These are phyloP conservation scores for Scatophagus argus DNA, from an alignment of 2,113 vertebrate genomes.

Conservation along the genomic window DNA sequence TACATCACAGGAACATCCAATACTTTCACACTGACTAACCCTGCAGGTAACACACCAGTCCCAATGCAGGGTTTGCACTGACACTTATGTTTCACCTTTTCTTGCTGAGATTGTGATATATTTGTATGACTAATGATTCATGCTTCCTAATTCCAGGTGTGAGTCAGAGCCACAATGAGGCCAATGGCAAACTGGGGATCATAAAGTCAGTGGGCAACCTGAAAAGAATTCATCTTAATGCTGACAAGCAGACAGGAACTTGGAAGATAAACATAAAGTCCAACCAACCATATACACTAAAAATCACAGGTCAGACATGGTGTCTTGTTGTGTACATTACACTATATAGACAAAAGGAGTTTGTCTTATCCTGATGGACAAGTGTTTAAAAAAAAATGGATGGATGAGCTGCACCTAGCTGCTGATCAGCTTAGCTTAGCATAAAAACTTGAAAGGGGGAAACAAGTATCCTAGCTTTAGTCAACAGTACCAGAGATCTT, in stretches of 20 bases:
- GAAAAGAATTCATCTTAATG: conserved; percentile 61
- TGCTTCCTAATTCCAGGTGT: conserved; percentile 58
- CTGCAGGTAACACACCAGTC: conserved; percentile 57
- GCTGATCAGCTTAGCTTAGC: background rate
- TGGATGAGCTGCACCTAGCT: no score
- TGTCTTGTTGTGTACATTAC: background rate
- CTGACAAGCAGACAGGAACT: conserved; percentile 49
- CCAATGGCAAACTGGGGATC: conserved; percentile 72
- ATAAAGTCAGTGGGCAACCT: conserved; percentile 79
- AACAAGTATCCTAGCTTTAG: background rate
- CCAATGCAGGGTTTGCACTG: background rate
- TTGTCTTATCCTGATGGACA: no score
- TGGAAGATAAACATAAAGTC: conserved; percentile 76
- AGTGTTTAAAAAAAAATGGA: no score
- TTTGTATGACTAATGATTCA: background rate
- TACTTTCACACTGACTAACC: conserved; percentile 74
- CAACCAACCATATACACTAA: conserved; percentile 74
- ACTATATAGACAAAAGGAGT: no score
- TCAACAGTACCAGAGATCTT: background rate
- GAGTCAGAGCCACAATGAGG: conserved; percentile 57
- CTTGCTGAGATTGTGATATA: background rate
- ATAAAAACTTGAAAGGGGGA: background rate
- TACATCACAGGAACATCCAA: conserved; percentile 78
- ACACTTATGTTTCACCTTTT: background rate
- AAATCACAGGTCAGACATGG: conserved; percentile 78